Base-by-base conservation (phyloP, 2,797 vertebrate species). In the Oreochromis mossambicus region DNA sequence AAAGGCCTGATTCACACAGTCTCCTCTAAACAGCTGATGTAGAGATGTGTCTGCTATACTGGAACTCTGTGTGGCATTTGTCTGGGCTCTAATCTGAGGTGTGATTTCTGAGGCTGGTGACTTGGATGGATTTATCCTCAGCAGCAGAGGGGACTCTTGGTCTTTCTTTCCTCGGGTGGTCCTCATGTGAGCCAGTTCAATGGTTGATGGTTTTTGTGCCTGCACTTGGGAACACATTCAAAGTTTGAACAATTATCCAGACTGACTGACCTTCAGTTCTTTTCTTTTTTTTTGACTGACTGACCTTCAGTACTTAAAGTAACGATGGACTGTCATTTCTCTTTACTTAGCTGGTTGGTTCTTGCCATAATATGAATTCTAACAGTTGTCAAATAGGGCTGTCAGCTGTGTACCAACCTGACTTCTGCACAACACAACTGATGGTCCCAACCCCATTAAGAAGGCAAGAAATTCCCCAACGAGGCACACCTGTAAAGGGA, bases 401-500 rank as follows among this genome's bases (percentile, higher is more conserved):
- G 15, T 58, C 29, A 58, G 56, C 5, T 34, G 3, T 58, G 56
- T 58, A 8, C 56, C 56, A 58, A 58, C 56, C 29, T 58, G 56
- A 32, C 29, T 19, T 58, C 29, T 58, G 29, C 19, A 58, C 3
- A 58, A 15, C 55, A 32, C 29, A 58, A 32, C 29, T 32, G 2
- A 58, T 32, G 8, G 8, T 32, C 56, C 0, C 0, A 58, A 58
- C 15, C 8, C 56, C 0, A 6, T 58, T 58, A 6, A 19, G 56
- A 32, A 19, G 56, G 29, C 15, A 32, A 32, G 15, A 58, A 58
- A 58, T 58, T 58, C 0, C 26, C 26, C 55, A 58, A 58, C 0
- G 5, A 32, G 55, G 26, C 0, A 10, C 55, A 58, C 0, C 26
- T 2, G 5, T 32, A 26, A 58, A 58, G 14, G 0, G 55, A 10